phyloP scores from a whole-genome alignment of 2,113 vertebrate species.

The Pelecanoides urinatrix region DNA sequence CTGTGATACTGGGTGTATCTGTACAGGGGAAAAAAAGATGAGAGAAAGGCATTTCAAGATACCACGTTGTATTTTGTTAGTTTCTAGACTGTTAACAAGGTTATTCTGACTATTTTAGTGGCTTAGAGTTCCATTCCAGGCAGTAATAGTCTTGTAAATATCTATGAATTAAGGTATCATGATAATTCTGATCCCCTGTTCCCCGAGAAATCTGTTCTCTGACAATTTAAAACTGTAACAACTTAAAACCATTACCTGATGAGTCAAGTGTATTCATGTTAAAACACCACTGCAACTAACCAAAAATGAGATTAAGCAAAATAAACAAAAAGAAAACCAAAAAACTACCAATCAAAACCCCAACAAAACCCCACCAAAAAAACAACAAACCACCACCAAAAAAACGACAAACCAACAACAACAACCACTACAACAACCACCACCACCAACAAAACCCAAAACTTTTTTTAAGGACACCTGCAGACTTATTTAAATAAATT shows the following conservation, averaged over 20 bases:
- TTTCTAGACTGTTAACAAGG: background rate
- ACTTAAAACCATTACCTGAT: background rate
- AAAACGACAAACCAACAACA: too few species aligned
- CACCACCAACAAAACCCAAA: too few species aligned
- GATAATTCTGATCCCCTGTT: background rate
- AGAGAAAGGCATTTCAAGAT: background rate
- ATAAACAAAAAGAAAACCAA: background rate
- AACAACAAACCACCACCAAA: too few species aligned
- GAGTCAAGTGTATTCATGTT: background rate
- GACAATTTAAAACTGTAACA: background rate
- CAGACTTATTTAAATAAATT: background rate
- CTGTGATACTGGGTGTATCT: conserved; percentile 99
- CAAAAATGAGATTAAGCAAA: background rate
- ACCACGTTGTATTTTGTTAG: background rate
- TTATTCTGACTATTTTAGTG: background rate
- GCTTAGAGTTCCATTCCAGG: background rate
- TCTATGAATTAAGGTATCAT: background rate
- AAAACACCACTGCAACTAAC: background rate
- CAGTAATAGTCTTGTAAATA: background rate
- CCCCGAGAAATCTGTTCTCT: background rate
- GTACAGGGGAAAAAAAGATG: background rate
- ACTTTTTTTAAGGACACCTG: background rate
- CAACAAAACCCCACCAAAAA: background rate
- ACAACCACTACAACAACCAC: too few species aligned
- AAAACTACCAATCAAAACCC: background rate